Conservation (phyloP, 2,888 invertebrate species). For the Reticulitermes lucifugus region DNA sequence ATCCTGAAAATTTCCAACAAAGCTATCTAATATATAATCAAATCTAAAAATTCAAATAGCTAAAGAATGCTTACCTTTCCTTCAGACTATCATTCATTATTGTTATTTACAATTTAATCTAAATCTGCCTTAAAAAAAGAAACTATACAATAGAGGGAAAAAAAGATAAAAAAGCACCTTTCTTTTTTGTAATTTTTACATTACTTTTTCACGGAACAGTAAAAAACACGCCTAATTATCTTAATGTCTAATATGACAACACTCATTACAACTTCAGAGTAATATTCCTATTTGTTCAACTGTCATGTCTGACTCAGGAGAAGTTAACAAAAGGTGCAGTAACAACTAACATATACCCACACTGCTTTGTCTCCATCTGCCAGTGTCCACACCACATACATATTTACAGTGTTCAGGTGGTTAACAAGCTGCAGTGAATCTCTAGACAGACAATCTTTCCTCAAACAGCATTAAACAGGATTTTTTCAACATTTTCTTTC, state of each 20-base stretch:
- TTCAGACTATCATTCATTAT: slow-evolving; percentile 49
- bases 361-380: slow-evolving; percentile 6
- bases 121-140: slow-evolving; percentile 47
- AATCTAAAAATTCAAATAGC: slow-evolving; percentile 47
- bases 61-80: slow-evolving; percentile 43
- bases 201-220: slow-evolving; percentile 51
- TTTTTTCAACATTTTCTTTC: slow-evolving; percentile 27
- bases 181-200: slow-evolving; percentile 48
- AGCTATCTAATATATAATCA: slow-evolving; percentile 46
- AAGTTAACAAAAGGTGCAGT: slow-evolving; percentile 44
- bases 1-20: slow-evolving; percentile 48
- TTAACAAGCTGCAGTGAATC: not conserved
- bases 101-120: slow-evolving; percentile 52
- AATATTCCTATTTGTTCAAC: slow-evolving; percentile 22
- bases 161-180: slow-evolving; percentile 52
- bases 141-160: slow-evolving; percentile 52
- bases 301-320: slow-evolving; percentile 17
- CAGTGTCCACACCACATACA: not conserved
- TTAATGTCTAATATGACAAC: slow-evolving; percentile 44
- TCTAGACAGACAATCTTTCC: slow-evolving; percentile 11
- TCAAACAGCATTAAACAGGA: slow-evolving; percentile 28
- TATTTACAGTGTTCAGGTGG: slow-evolving; percentile 22
- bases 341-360: slow-evolving; percentile 46
- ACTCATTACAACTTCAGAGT: slow-evolving; percentile 40
- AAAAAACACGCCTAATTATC: slow-evolving; percentile 51